Base-by-base conservation (phyloP, 2,113 vertebrate genomes). In the Eupsittula cactorum region DNA sequence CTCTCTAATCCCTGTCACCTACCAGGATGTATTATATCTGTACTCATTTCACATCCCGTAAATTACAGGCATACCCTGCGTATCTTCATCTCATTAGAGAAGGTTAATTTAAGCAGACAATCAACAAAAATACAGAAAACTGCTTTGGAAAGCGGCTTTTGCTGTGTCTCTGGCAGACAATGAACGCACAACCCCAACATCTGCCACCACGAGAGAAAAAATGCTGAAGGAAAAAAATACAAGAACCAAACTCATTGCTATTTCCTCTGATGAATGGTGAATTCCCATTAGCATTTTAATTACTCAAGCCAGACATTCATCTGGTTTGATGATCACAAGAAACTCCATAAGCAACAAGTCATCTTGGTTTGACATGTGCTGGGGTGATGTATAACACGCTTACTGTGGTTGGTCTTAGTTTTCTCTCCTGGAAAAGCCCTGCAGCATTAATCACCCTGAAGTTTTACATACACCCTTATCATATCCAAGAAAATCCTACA, bases 201-300 rank as follows among this genome's bases (percentile, higher is more conserved):
- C 98, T 98, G 97, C 90, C 93, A 95, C 88, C 86, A 90, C 46
- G 50, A 97, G 94, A 97, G 60, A 96, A 85, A 97, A 97, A 97
- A 97, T 59, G 79, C 94, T 95, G 83, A 50, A 79, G 59, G 16
- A 10, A 69, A 92, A 76, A 90, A 80, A 77, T 10, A 35, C 13
- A 59, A 24, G 57, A 59, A 59, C 8, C 52, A 78, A 93, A 96
- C 76, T 97, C 93, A 85, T 71, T 96, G 96, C 25, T 50, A 64
- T 96, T 97, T 97, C n/a, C 82, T 96, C 90, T 97, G 97, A 97
- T 97, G 96, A 98, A 97, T 91, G 90, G 94, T 96, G 91, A 97
- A 97, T 97, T 98, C 98, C 86, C 93, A 98, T 98, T 98, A 98
- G 95, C 95, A 96, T 98, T 98, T 98, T 97, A 98, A 97, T 98